Evolutionary conservation across 2,113 vertebrate species (phyloP).

Genomic region (Gymnocephalus cernua): DNA sequence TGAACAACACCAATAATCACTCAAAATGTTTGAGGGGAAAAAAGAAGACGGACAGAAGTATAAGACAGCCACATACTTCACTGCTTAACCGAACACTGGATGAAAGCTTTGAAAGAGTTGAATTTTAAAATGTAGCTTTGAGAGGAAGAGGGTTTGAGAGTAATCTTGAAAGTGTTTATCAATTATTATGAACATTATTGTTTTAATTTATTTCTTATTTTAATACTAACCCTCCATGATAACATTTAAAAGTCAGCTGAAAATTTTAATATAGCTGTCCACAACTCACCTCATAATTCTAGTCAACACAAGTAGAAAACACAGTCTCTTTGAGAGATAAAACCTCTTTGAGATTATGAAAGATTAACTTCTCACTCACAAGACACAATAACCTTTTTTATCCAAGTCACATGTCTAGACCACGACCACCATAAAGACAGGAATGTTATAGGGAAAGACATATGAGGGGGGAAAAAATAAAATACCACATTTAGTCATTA

Average conservation of each 20-base stretch:
- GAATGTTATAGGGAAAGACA: constrained; percentile 7
- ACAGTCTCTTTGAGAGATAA: constrained; percentile 16
- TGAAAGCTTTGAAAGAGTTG: not conserved
- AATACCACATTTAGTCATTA: not conserved
- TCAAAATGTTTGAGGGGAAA: not conserved
- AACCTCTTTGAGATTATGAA: constrained; percentile 41
- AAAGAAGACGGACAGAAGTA: not conserved
- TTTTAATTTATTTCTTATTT: not conserved
- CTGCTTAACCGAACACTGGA: not conserved
- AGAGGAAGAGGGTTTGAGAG: not conserved
- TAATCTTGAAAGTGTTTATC: not conserved
- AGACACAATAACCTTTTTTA: constrained; percentile 28
- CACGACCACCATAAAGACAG: constrained; percentile 3
- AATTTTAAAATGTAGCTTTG: not conserved
- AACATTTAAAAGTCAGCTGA: not conserved
- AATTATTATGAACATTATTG: not conserved
- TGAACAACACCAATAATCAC: not conserved
- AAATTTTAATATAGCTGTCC: not conserved
- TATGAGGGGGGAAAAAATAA: not conserved
- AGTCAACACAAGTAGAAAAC: not conserved
- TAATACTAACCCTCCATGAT: not conserved
- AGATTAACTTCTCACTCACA: constrained; percentile 49
- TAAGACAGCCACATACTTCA: not conserved
- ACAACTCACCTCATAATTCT: not conserved
- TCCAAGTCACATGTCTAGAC: constrained; percentile 56